These are phyloP conservation scores for Glyptemys insculpta DNA, from an alignment of 2,797 vertebrate genomes.

Conservation along the genomic window DNA sequence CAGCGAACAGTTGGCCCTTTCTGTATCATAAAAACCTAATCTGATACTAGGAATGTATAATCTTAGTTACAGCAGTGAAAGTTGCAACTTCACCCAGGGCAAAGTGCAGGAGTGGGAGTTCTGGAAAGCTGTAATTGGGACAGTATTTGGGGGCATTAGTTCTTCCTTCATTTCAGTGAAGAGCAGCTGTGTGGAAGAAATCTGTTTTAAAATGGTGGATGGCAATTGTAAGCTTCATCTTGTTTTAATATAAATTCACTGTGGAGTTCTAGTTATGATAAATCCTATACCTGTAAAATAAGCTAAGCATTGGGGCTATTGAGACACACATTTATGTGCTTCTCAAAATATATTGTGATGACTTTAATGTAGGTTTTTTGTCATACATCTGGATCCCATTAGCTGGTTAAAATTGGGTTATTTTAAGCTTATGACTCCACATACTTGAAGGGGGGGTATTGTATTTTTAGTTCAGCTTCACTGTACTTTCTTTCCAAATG, in stretches of 20 bases:
- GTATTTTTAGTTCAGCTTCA: slow-evolving; percentile 46
- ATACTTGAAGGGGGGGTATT: neutral
- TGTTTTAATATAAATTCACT: neutral
- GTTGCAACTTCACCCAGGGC: neutral
- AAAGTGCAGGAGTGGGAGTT: neutral
- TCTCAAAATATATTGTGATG: neutral
- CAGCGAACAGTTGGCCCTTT: neutral
- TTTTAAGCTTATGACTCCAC: slow-evolving; percentile 48
- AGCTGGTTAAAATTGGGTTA: slow-evolving; percentile 34
- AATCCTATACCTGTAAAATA: neutral
- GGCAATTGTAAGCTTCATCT: rapidly evolving
- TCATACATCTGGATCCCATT: slow-evolving; percentile 56
- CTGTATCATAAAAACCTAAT: rapidly evolving
- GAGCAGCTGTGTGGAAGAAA: neutral
- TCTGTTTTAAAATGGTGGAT: neutral
- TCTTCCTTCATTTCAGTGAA: neutral
- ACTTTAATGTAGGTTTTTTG: neutral
- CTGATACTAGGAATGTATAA: rapidly evolving
- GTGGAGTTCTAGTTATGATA: neutral
- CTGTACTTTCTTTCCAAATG: neutral
- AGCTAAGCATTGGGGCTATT: neutral
- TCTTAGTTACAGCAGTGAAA: rapidly evolving
- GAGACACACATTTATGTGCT: neutral
- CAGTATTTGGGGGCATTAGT: neutral
- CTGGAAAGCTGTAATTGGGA: neutral